Evolutionary conservation across 2,113 vertebrate genomes (phyloP).

Genomic region (Leptobrachium ailaonicum): DNA sequence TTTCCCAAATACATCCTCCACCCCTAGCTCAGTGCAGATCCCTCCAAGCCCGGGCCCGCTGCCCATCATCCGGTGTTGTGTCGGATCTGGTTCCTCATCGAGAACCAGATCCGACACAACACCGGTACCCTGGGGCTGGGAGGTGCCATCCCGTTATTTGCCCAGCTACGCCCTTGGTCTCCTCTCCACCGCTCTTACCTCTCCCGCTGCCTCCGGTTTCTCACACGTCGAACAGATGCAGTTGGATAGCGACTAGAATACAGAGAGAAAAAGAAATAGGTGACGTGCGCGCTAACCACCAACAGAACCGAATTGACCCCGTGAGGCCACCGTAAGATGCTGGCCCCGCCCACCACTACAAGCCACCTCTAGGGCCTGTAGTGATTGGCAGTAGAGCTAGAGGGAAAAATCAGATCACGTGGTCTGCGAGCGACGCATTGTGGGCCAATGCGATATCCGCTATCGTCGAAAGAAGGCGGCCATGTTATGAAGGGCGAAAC

Average conservation of each 20-base stretch:
- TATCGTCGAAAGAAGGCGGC: background rate
- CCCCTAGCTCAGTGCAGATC: too few relatives aligned
- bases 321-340: background rate
- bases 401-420: background rate
- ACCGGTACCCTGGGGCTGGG: background rate
- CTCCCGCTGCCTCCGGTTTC: background rate
- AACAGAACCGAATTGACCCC: background rate
- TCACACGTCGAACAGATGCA: background rate
- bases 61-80: background rate
- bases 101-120: too few relatives aligned
- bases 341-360: background rate
- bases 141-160: background rate
- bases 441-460: background rate
- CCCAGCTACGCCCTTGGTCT: background rate
- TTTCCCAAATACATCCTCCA: too few relatives aligned
- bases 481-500: background rate
- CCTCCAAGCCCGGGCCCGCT: background rate
- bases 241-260: background rate
- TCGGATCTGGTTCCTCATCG: too few relatives aligned
- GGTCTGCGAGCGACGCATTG: background rate
- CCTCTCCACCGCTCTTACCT: background rate
- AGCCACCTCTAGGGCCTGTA: background rate
- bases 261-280: background rate
- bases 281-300: conserved; percentile 3
- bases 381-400: background rate